These are phyloP conservation scores for Cichlasoma orientale DNA, from an alignment of 2,797 vertebrate species.

Conservation along the genomic window DNA sequence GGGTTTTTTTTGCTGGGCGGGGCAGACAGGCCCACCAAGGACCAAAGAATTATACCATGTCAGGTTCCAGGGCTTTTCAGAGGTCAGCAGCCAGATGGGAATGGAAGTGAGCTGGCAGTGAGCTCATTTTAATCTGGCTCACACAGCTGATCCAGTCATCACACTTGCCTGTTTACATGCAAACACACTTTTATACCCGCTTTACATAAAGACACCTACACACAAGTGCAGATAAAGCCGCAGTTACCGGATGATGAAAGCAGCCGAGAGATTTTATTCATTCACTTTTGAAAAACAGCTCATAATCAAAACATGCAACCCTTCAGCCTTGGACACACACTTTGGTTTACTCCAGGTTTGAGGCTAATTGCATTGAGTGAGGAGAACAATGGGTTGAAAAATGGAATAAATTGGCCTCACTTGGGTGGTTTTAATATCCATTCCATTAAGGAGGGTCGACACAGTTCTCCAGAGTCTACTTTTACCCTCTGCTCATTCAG, in stretches of 20 bases:
- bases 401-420: slow-evolving; percentile 76
- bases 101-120: slow-evolving; percentile 78
- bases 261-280: background rate
- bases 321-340: slow-evolving; percentile 49
- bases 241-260: background rate
- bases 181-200: slow-evolving; percentile 53
- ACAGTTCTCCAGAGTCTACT: slow-evolving; percentile 54
- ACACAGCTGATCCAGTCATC: slow-evolving; percentile 78
- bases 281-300: slow-evolving; percentile 31
- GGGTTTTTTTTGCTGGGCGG: slow-evolving; percentile 47
- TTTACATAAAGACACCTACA: slow-evolving; percentile 36
- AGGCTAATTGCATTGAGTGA: slow-evolving; percentile 71
- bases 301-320: slow-evolving; percentile 28
- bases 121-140: slow-evolving; percentile 79
- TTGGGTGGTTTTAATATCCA: slow-evolving; percentile 76
- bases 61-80: slow-evolving; percentile 67
- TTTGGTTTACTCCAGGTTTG: slow-evolving; percentile 67
- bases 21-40: slow-evolving; percentile 67
- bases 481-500: slow-evolving; percentile 63
- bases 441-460: slow-evolving; percentile 66
- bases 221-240: slow-evolving; percentile 1
- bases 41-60: slow-evolving; percentile 60
- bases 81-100: slow-evolving; percentile 86
- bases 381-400: slow-evolving; percentile 72
- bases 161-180: slow-evolving; percentile 72